A percentile compares a stretch with the other conserved stretches of the same genome.
Conservation (phyloP, 2,888 invertebrate genomes). For the Theretra japonica region DNA sequence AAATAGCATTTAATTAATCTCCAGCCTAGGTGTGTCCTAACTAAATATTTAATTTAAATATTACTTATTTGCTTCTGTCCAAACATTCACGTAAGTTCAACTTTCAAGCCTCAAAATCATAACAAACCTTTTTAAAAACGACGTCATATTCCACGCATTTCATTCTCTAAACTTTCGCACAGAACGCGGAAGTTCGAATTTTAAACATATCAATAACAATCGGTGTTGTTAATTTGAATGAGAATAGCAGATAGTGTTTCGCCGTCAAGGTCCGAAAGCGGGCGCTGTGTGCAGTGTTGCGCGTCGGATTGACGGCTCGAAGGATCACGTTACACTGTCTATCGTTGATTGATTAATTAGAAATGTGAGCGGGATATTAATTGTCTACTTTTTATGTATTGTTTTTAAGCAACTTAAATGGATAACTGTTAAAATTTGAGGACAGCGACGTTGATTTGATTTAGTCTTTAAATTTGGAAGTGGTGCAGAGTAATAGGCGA, state of each 20-base stretch:
- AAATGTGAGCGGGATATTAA: constrained; percentile 8
- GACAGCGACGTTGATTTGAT: no score
- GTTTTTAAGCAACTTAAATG: no score
- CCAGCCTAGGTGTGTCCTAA: neutral
- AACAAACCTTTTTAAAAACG: neutral
- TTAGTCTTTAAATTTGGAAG: no score
- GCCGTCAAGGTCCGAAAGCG: constrained; percentile 57
- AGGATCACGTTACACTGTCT: constrained; percentile 34
- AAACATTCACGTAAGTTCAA: no score
- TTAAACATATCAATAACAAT: constrained; percentile 18
- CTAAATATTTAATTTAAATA: neutral
- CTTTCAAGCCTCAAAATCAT: neutral
- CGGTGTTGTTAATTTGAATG: constrained; percentile 10
- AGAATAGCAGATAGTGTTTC: constrained; percentile 53
- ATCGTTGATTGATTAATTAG: constrained; percentile 6
- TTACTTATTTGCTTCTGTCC: no score
- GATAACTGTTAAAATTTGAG: no score
- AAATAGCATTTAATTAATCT: neutral
- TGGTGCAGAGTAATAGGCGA: no score
- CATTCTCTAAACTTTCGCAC: constrained; percentile 1
- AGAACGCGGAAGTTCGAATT: constrained; percentile 15
- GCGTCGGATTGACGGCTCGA: constrained; percentile 52
- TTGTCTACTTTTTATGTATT: neutral
- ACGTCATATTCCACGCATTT: neutral
- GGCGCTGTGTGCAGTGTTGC: constrained; percentile 48